Conservation (phyloP, 2,113 vertebrate species). For the Chrysochloris asiatica region DNA sequence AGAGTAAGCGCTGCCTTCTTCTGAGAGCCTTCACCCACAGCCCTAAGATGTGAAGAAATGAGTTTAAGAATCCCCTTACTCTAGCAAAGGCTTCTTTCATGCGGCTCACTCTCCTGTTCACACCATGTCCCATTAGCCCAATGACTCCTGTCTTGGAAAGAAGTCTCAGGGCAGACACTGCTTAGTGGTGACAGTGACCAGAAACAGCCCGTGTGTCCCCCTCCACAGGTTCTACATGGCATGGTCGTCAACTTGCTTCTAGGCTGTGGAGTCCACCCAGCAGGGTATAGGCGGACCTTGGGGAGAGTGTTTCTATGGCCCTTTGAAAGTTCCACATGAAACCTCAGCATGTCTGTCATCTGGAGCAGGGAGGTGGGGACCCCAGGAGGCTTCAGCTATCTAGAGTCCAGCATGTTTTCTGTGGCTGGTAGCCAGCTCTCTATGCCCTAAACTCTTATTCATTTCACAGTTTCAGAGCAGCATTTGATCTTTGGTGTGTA, state of each 20-base stretch:
- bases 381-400: not conserved
- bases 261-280: not conserved
- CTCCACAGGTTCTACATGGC: not conserved
- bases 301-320: fast-evolving
- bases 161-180: too few species aligned
- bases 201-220: not conserved
- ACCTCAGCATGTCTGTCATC: not conserved
- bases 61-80: not conserved
- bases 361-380: not conserved
- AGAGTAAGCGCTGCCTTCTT: not conserved
- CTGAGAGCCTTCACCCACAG: not conserved
- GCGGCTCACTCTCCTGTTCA: not conserved
- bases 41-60: not conserved
- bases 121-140: not conserved
- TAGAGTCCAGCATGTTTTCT: not conserved
- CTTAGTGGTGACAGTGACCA: too few species aligned
- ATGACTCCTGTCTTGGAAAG: not conserved
- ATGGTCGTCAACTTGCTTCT: not conserved
- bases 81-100: not conserved
- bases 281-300: fast-evolving
- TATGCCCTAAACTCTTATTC: fast-evolving
- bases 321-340: not conserved
- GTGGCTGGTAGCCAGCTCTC: too few species aligned
- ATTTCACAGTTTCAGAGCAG: not conserved
- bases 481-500: not conserved